These are phyloP conservation scores for Limonius californicus DNA, from an alignment of 1,140 invertebrate species.

Conservation along the genomic window DNA sequence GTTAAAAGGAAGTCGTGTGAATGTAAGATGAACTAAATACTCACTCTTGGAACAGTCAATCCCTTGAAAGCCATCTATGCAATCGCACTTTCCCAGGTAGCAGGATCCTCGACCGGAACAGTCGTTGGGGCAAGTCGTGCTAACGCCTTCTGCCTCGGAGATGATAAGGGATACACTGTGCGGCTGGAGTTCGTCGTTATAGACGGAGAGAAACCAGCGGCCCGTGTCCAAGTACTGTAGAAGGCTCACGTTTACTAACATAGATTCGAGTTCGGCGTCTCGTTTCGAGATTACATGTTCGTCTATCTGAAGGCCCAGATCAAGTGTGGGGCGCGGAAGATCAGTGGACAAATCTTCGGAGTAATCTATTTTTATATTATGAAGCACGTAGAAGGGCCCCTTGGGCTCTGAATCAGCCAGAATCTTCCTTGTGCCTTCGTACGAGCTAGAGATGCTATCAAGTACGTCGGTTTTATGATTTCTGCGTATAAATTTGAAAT, in stretches of 20 bases:
- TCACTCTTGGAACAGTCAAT: constrained; percentile 89
- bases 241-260: constrained; percentile 78
- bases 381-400: constrained; percentile 40
- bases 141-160: constrained; percentile 79
- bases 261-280: constrained; percentile 58
- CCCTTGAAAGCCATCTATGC: constrained; percentile 92
- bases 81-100: constrained; percentile 91
- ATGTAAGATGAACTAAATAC: constrained; percentile 37
- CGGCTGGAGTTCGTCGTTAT: constrained; percentile 87
- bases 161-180: constrained; percentile 77
- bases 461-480: constrained; percentile 46
- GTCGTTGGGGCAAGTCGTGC: constrained; percentile 87
- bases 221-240: constrained; percentile 88
- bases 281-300: constrained; percentile 56
- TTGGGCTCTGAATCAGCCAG: constrained; percentile 46
- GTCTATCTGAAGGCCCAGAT: constrained; percentile 49
- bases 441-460: constrained; percentile 52
- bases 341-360: constrained; percentile 30
- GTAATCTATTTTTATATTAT: constrained; percentile 37
- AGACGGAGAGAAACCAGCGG: constrained; percentile 91
- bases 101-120: constrained; percentile 94
- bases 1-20: not conserved
- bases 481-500: constrained; percentile 28
- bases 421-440: constrained; percentile 48
- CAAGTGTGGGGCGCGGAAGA: constrained; percentile 46